Percentiles rank a stretch among this genome's conserved stretches.
Evolutionary conservation across 2,888 invertebrate species (phyloP).

Genomic region (Caenorhabditis macrosperma): DNA sequence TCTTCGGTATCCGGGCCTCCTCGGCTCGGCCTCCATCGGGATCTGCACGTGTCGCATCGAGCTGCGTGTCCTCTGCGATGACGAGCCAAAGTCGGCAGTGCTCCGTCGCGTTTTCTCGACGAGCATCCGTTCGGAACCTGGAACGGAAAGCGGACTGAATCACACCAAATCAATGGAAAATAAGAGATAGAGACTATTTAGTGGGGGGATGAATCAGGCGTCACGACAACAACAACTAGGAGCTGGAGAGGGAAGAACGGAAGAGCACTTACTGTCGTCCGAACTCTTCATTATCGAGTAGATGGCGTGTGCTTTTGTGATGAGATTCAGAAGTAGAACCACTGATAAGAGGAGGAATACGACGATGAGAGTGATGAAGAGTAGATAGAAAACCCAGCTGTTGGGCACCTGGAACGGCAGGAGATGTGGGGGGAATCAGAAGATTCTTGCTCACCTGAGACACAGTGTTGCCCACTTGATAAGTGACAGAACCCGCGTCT

Average conservation of each 20-base stretch:
- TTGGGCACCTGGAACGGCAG: constrained; percentile 73
- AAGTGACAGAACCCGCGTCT: constrained; percentile 77
- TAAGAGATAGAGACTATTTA: background rate
- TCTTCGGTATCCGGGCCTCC: constrained; percentile 66
- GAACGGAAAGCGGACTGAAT: constrained; percentile 37
- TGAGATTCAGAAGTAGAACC: constrained; percentile 74
- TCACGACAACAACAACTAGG: constrained; percentile 25
- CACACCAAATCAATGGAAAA: constrained; percentile 31
- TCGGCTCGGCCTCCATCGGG: constrained; percentile 69
- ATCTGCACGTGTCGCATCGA: constrained; percentile 66
- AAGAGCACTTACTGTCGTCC: constrained; percentile 64
- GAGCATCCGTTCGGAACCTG: constrained; percentile 58
- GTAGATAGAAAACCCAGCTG: constrained; percentile 79
- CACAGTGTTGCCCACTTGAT: constrained; percentile 77
- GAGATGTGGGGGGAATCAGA: background rate
- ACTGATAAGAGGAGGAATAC: constrained; percentile 77
- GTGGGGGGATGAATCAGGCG: constrained; percentile 7
- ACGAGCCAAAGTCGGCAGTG: constrained; percentile 26
- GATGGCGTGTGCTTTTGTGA: constrained; percentile 73
- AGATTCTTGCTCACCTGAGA: constrained; percentile 68
- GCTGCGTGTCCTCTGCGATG: constrained; percentile 32
- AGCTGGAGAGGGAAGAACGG: background rate
- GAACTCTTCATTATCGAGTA: constrained; percentile 64
- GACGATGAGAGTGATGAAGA: constrained; percentile 77
- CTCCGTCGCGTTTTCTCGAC: constrained; percentile 46